Evolutionary conservation across 2,113 vertebrate genomes (phyloP), one percentile per base, ranked within the genome.

Genomic region (Cololabis saira): DNA sequence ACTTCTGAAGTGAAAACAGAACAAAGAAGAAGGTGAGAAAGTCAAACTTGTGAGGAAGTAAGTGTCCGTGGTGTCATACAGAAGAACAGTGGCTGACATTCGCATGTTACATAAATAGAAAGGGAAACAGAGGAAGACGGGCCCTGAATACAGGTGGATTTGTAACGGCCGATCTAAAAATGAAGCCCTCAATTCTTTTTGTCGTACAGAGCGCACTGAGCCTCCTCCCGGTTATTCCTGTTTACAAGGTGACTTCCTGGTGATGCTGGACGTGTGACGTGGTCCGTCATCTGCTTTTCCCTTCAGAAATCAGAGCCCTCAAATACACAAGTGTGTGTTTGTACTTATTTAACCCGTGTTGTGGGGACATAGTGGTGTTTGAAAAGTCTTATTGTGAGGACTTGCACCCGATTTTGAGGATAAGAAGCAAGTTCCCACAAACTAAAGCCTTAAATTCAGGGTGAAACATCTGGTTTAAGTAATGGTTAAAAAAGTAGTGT

Each of bases 211-310:
- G 68, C 0, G 30, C 27, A 30, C 41, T 2, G 54, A 53, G 61
- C 70, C 56, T 74, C 82, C 71, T 82, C 80, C 77, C 74, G 69
- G 77, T 49, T 47, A 30, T 90, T 92, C 90, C 90, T 93, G 92
- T 93, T 93, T 90, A 91, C 86, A 75, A 65, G 60, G 57, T 62
- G 49, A 76, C 74, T 91, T 93, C 92, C 87, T 91, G 77, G 67
- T 77, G 72, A 78, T 78, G 71, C 13, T 60, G 52, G 19, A 48
- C 61, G 51, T 70, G 71, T 88, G 85, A 86, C 79, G 76, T 1
- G 12, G n/a, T 57, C 40, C 55, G 53, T 84, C 80, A 89, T 89
- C 85, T 88, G 86, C 60, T 83, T 68, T 82, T 87, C 67, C 69
- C 81, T 67, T 91, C 71, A 90, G 52, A 83, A 71, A 65, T 37